Evolutionary conservation across 2,113 vertebrate genomes (phyloP).

Genomic region (Anser cygnoides): DNA sequence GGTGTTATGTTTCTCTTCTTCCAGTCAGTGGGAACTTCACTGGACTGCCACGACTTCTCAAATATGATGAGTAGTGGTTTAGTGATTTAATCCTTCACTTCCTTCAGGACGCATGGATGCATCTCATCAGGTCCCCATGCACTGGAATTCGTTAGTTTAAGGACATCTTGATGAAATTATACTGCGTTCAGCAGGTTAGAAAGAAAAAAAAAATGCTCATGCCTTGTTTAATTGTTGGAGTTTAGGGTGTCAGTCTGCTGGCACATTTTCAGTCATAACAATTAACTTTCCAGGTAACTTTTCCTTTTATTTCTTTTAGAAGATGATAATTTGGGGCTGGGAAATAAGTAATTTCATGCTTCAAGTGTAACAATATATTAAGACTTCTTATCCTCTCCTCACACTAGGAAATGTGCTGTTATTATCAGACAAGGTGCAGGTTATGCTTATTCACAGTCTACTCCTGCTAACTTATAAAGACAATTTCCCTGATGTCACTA

Average conservation of each 20-base stretch:
- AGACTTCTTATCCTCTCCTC: neutral
- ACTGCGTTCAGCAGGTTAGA: neutral
- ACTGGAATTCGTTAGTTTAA: neutral
- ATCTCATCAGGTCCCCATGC: no score
- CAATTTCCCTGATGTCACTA: neutral
- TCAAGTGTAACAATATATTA: neutral
- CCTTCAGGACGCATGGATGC: no score
- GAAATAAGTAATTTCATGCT: conserved; percentile 34
- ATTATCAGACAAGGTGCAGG: neutral
- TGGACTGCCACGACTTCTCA: no score
- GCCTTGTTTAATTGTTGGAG: neutral
- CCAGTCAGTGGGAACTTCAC: no score
- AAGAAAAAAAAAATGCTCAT: neutral
- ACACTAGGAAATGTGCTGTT: neutral
- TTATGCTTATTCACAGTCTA: neutral
- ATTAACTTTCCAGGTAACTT: neutral
- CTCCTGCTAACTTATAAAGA: neutral
- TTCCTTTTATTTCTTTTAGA: conserved; percentile 9
- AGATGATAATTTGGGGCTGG: neutral
- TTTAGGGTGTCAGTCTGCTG: neutral
- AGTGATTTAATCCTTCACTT: no score
- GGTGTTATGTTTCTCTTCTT: no score
- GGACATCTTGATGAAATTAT: neutral
- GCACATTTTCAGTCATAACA: neutral
- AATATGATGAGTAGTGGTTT: no score